Evolutionary conservation across 2,113 vertebrate genomes (phyloP).

Genomic region (Balaeniceps rex): DNA sequence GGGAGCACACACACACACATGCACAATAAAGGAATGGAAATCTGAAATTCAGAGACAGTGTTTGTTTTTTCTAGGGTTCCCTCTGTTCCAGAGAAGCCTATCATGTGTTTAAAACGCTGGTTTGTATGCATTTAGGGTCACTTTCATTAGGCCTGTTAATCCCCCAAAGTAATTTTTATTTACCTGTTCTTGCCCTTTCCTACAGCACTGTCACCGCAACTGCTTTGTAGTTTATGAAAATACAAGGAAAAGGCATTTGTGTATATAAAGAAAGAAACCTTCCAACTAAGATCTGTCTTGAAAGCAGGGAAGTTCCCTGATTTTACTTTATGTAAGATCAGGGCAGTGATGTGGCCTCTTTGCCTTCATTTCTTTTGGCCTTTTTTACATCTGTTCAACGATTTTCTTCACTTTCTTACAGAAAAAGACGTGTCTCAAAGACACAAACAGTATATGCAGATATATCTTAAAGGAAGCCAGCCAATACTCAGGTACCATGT

Average conservation of each 20-base stretch:
- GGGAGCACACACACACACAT: background rate
- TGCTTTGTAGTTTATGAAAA: background rate
- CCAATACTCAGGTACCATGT: background rate
- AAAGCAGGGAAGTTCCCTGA: background rate
- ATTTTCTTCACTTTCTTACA: background rate
- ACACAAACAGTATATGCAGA: background rate
- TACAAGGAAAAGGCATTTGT: background rate
- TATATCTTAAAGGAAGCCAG: background rate
- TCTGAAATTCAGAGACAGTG: background rate
- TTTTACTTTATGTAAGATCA: background rate
- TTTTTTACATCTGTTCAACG: background rate
- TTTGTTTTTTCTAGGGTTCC: background rate
- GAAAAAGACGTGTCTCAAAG: background rate
- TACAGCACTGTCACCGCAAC: background rate
- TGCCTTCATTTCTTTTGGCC: background rate
- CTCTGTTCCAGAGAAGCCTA: background rate
- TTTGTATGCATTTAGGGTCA: background rate
- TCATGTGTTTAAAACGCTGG: background rate
- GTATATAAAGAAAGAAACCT: background rate
- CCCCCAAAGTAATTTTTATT: constrained; percentile 20
- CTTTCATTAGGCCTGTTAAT: background rate
- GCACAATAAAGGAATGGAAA: background rate
- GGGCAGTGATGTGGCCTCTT: background rate
- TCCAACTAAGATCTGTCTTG: background rate
- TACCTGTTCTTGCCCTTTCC: constrained; percentile 5